Base-by-base conservation (phyloP, 1,140 invertebrate genomes). In the Rhagoletis zephyria region DNA sequence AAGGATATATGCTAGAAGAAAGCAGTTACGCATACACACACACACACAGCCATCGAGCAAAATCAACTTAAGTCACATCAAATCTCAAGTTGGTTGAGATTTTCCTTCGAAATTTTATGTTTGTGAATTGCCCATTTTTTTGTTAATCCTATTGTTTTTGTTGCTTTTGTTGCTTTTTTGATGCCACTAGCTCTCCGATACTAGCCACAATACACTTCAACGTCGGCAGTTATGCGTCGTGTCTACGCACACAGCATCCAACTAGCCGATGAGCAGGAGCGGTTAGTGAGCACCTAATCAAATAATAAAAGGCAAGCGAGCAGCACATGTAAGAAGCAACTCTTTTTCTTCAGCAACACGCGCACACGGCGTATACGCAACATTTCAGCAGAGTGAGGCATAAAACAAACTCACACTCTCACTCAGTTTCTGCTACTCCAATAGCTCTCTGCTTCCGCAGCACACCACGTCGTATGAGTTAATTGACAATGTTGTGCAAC, bases 91-190 rank as follows among this genome's bases (percentile, higher is more conserved):
- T 74, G 10, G 16, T 45, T 56, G 74, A 59, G 48, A 19, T 81
- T 81, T 51, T 81, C 48, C n/a, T 5, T 42, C 45, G 48, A 70
- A 81, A 81, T 81, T 56, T 81, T 30, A 14, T 48, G 40, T 45
- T 81, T 81, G n/a, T 48, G 74, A 81, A 56, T 81, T 51, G 48
- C 16, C 45, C 74, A 81, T 81, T 81, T 81, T 81, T 14, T 81
- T 81, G n/a, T 74, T 6, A 74, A 74, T 74, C 48, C 4, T 12
- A 0, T n/a, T 81, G n/a, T 56, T 81, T 5, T 81, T 81, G n/a
- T 56, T 81, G 45, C 56, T 81, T 1, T 59, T 63, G 16, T 12
- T n/a, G n/a, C 19, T 2, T 5, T 30, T 30, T 63, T 56, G 2
- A 5, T 7, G 10, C 61, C 30, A 30, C 30, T 30, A 30, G 30